Evolutionary conservation across 2,113 vertebrate genomes (phyloP).

Genomic region (Macheiramphus alcinus): DNA sequence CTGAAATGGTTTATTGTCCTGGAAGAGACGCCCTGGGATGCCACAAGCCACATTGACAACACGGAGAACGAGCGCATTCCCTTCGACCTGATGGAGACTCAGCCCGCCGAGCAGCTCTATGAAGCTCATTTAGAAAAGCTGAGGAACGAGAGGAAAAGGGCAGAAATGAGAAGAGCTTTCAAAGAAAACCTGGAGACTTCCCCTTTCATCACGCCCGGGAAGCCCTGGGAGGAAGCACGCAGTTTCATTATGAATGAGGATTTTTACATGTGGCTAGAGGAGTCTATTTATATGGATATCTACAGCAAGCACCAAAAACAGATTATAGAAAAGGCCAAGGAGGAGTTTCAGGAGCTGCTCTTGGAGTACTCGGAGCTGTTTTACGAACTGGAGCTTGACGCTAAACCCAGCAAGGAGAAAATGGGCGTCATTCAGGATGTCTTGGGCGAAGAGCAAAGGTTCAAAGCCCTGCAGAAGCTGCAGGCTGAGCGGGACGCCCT

Average conservation of each 20-base stretch:
- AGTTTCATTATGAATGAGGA: conserved; percentile 98
- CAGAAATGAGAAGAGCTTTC: conserved; percentile 87
- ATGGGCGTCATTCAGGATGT: conserved; percentile 97
- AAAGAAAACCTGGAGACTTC: conserved; percentile 88
- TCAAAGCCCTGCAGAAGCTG: conserved; percentile 93
- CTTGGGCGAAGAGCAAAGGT: conserved; percentile 90
- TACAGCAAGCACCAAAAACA: conserved; percentile 94
- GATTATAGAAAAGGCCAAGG: conserved; percentile 93
- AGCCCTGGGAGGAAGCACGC: conserved; percentile 94
- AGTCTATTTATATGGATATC: conserved; percentile 89
- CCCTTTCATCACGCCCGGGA: conserved; percentile 91
- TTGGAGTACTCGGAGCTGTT: conserved; percentile 97
- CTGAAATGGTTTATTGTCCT: conserved; percentile 91
- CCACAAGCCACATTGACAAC: conserved; percentile 85
- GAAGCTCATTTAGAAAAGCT: conserved; percentile 87
- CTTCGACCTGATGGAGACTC: conserved; percentile 90
- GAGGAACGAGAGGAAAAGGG: conserved; percentile 83
- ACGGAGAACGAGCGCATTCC: conserved; percentile 88
- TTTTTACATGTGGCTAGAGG: conserved; percentile 93
- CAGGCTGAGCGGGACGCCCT: conserved; percentile 95
- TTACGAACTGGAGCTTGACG: conserved; percentile 95
- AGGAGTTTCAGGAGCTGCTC: conserved; percentile 96
- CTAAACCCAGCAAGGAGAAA: conserved; percentile 98
- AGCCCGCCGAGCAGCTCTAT: conserved; percentile 80
- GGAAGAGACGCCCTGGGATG: conserved; percentile 94